Conservation (phyloP, 2,113 vertebrate genomes). For the Physeter macrocephalus region DNA sequence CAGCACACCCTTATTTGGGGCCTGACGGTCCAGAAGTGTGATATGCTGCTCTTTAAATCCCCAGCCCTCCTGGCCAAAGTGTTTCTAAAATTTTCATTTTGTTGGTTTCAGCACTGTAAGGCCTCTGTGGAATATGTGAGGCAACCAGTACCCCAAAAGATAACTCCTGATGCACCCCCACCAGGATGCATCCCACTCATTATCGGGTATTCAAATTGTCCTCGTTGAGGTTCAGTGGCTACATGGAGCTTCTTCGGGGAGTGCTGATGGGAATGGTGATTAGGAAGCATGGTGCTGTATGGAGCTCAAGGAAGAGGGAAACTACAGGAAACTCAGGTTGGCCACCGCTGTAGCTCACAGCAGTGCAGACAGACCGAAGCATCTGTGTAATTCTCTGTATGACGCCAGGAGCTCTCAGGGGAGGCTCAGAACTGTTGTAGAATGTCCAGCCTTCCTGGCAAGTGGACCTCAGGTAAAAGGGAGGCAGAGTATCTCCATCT, state of each 20-base stretch:
- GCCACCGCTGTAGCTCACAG: no score
- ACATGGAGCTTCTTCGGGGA: no score
- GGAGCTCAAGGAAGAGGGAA: no score
- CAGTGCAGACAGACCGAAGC: background rate
- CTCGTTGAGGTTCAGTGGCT: no score
- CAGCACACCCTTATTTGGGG: background rate
- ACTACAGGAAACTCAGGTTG: no score
- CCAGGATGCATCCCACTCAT: no score
- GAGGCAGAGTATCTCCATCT: background rate
- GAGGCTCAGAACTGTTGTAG: background rate
- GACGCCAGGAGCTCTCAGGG: background rate
- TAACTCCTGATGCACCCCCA: background rate
- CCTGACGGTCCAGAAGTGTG: background rate
- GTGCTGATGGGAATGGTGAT: no score
- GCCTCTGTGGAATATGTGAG: background rate
- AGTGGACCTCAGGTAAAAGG: background rate
- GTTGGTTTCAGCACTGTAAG: background rate
- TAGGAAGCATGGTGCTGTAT: no score
- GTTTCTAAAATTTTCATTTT: background rate
- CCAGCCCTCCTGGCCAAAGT: background rate
- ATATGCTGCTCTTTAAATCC: background rate
- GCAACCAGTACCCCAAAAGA: background rate
- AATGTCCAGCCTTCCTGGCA: background rate
- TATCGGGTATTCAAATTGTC: no score
- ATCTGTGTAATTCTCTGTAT: background rate